Base-by-base conservation (phyloP, 2,888 invertebrate species). In the Mythimna lalbum region DNA sequence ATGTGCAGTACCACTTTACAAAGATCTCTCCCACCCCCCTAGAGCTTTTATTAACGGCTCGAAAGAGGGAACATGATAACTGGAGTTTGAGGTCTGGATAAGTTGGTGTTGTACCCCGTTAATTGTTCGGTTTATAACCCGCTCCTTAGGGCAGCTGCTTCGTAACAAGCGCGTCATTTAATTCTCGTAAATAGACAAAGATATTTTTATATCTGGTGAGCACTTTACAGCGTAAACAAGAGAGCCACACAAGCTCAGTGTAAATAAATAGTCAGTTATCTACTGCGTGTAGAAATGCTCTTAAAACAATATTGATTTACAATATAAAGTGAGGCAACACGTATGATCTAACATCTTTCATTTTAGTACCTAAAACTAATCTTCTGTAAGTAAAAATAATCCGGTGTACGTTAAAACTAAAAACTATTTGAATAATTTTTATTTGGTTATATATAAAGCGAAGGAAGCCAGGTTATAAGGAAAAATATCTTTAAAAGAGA, bases 111-210 rank as follows among this genome's bases (percentile, higher is more conserved):
- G 81, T 83, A 85, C 83, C 85, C 86, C 90, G 90, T 92, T 95
- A 95, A 95, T 95, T 95, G 95, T 94, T 93, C 92, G 90, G 91
- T 93, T 94, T 93, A 94, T 93, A 95, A 91, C 94, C 91, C 91
- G 92, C 93, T 93, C 90, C 91, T 93, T 90, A 90, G 90, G 93
- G 95, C 95, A 95, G 95, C 94, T 95, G 95, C 90, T 92, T 93
- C 91, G 88, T 94, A 94, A 93, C 94, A 94, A 91, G 90, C 92
- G 88, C 90, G 90, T 93, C 92, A 92, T 95, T 95, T 94, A 94
- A 94, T 93, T 94, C 94, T 94, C 90, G 92, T 95, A 94, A 94
- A 95, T 94, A 95, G 93, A 94, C 93, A 93, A 92, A 94, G 94
- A 95, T 95, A 95, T 96, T 95, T 95, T 94, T 95, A 95, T 95